Evolutionary conservation across 2,113 vertebrate species (phyloP), one percentile per base, ranked within the genome.

Genomic region (Myotis lucifugus): DNA sequence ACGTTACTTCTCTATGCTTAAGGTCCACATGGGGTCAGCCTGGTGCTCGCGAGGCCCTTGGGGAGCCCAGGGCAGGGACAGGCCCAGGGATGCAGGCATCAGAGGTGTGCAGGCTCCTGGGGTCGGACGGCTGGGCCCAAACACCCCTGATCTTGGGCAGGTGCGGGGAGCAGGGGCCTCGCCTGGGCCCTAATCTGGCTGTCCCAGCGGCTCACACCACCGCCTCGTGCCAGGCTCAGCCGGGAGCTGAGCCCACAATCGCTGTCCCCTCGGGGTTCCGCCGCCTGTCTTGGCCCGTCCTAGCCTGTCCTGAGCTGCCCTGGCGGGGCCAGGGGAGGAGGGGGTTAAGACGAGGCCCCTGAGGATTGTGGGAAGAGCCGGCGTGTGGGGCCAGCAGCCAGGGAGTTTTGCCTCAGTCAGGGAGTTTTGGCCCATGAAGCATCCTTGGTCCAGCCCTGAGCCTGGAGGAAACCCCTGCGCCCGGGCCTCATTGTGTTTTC

Each of bases 401-500:
- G 52, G 32, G 72, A 74, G 42, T 61, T 90, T 59, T 82, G 94
- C 82, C 96, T 76, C 72, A 42, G 79, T 12, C 56, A 76, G 48
- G 67, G n/a, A n/a, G 84, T 67, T 72, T 85, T 84, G 95, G 91
- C 89, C 76, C 48, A 42, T 56, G 87, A 15, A n/a, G 46, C 70
- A 59, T 76, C 85, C 87, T 95, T 5, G 3, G 70, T 40, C 81
- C 66, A 42, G 32, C 88, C 32, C 85, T 56, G 32, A 1, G 90
- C 90, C 90, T 25, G 69, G 92, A 97, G 97, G 97, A 97, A 97
- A 88, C 81, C 90, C 93, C 92, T 77, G 81, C 2, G 48, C n/a
- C 59, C 82, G 54, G 67, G 61, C 70, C 77, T 93, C 93, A 97
- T 97, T 97, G 97, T 97, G 64, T 96, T 96, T 9, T 74, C 97